Evolutionary conservation across 1,140 invertebrate genomes (phyloP), one percentile per base, ranked within the genome.

Genomic region (Plectus sambesii): DNA sequence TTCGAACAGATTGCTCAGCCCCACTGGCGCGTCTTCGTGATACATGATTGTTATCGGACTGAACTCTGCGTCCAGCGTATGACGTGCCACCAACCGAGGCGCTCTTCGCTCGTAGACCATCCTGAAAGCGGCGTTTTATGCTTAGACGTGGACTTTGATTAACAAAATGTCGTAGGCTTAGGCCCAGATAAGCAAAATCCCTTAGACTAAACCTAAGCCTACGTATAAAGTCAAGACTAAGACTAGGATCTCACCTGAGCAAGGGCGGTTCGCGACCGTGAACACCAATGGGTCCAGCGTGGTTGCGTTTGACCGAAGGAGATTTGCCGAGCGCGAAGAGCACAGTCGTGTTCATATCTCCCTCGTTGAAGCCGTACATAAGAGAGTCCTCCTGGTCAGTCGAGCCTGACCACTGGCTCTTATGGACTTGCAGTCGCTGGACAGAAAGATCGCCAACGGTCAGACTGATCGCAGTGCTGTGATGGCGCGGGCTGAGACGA

Each of bases 361-460:
- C n/a, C n/a, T 23, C 25, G 2, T 17, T 15, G 15, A 55, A 55
- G 2, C 55, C 56, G 17, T 36, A 53, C 3, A 58, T 19, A 23
- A 46, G 36, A 9, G 55, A 47, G 15, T 53, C 49, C 2, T 53
- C 40, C 5, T 57, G 38, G 12, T 36, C 43, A 8, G 24, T 41
- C 26, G 24, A 24, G 12, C 43, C 44, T 5, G 9, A 12, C 23
- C 44, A 46, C 22, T 51, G 23, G n/a, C 19, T 4, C 5, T 25
- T 15, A 25, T 22, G 15, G 6, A 49, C 9, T 22, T 48, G 41
- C 5, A 67, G 45, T 22, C 61, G 79, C 77, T 61, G 82, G 79
- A 73, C 88, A 88, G 61, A 89, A 81, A 66, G 39, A 90, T 72
- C 73, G 86, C 84, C 67, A 86, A 66, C 57, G 15, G 47, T 47